Base-by-base conservation (phyloP, 1,140 invertebrate genomes). In the Antheraea mylitta region DNA sequence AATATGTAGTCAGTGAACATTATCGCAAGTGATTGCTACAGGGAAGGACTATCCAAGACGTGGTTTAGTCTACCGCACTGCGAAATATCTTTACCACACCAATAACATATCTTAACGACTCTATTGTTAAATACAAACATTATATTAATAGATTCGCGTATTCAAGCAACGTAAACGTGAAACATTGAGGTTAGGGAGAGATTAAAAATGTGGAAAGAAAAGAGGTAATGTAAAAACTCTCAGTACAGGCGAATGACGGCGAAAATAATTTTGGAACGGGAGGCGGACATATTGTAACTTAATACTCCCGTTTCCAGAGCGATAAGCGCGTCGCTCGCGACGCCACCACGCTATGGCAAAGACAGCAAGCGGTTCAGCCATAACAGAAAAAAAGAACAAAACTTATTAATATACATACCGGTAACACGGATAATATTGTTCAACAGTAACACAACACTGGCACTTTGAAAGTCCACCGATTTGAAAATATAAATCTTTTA, bases 231-330 rank as follows among this genome's bases (percentile, higher is more conserved):
- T 53, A 53, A 16, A 53, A 53, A 53, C 11, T 16, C 68, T 70
- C 67, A 38, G 74, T 72, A 77, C 66, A 73, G 65, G 69, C 71
- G 71, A 77, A 77, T 78, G 78, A 82, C 81, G 74, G 66, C 71
- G 73, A 70, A 78, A 85, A 82, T 78, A 74, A 81, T 81, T 85
- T 81, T 87, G 80, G 81, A 84, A 84, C 77, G 71, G 70, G 11
- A 74, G 80, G 82, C 81, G 79, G 81, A 84, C 80, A 86, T 87
- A 74, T 82, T 90, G 87, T 81, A 90, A 90, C 81, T 81, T 81
- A 83, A 90, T 79, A 87, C 87, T 79, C 77, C 59, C 73, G 75
- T 79, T 66, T 82, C 79, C 78, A 80, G 74, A 69, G 69, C 66
- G 58, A 67, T 75, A 79, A 79, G 74, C 84, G 79, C 80, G 79